A percentile compares a stretch with the other conserved stretches of the same genome.
phyloP scores from a whole-genome alignment of 2,113 vertebrate genomes.

The Myocastor coypus region DNA sequence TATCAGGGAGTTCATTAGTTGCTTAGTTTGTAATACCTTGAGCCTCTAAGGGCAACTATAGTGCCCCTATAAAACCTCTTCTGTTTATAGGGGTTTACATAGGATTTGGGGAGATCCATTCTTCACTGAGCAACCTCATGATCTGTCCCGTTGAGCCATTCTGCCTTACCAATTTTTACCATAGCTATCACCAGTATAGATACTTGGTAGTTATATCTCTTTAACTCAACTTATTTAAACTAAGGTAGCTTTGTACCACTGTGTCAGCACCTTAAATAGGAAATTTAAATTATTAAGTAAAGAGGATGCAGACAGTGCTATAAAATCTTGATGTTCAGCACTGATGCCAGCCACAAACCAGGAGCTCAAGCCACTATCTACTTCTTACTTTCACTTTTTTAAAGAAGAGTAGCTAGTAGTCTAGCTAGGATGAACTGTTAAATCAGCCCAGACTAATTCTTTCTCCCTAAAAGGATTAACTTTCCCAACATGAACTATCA shows the following conservation, averaged over 20 bases:
- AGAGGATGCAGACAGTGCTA: background rate
- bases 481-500: background rate
- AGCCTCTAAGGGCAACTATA: background rate
- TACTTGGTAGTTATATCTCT: background rate
- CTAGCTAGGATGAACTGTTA: background rate
- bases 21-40: background rate
- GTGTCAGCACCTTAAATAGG: background rate
- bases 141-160: background rate
- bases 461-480: background rate
- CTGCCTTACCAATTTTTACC: background rate
- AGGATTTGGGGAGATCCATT: background rate
- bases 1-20: background rate
- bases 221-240: constrained; percentile 1
- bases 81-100: background rate
- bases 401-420: background rate
- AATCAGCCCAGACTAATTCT: background rate
- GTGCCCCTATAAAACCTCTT: background rate
- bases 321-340: background rate
- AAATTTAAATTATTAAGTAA: background rate
- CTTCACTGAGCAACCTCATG: fast-evolving
- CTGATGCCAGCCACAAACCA: background rate
- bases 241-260: background rate
- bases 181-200: background rate
- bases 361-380: background rate
- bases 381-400: background rate